Conservation (phyloP, 2,888 invertebrate genomes). For the Trypoxylon attenuatum region DNA sequence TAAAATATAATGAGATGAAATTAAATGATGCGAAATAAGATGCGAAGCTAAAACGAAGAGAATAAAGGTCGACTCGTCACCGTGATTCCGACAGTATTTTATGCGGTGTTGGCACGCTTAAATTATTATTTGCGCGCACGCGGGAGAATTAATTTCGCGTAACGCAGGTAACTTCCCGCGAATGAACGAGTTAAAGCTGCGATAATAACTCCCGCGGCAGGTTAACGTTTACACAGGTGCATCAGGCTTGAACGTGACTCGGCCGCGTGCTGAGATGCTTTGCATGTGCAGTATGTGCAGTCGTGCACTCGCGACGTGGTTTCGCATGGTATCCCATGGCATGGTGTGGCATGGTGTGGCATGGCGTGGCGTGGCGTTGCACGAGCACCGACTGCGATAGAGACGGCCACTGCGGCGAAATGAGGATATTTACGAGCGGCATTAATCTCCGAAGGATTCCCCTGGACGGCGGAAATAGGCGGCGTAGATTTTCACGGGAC, state of each 20-base stretch:
- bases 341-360: too few species aligned
- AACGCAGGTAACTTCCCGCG: slow-evolving; percentile 42
- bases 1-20: too few species aligned
- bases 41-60: too few species aligned
- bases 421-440: slow-evolving; percentile 34
- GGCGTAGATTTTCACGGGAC: slow-evolving; percentile 9
- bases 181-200: slow-evolving; percentile 46
- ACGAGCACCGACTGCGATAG: slow-evolving; percentile 5
- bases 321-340: too few species aligned
- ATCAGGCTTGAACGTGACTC: slow-evolving; percentile 39
- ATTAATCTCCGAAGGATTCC: slow-evolving; percentile 27
- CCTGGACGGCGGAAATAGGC: slow-evolving; percentile 23
- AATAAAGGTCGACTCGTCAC: slow-evolving; percentile 24
- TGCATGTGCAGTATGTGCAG: slow-evolving; percentile 28
- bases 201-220: slow-evolving; percentile 44
- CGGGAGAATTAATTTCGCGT: slow-evolving; percentile 47
- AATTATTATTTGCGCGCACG: slow-evolving; percentile 9
- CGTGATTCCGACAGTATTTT: slow-evolving; percentile 22
- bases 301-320: too few species aligned
- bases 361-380: neutral
- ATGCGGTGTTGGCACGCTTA: neutral
- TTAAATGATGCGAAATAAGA: too few species aligned
- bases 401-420: slow-evolving; percentile 19
- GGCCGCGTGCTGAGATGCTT: slow-evolving; percentile 15
- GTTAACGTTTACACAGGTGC: slow-evolving; percentile 51